These are phyloP conservation scores for Hoplodrina blanda DNA, from an alignment of 2,888 invertebrate genomes.

Conservation along the genomic window DNA sequence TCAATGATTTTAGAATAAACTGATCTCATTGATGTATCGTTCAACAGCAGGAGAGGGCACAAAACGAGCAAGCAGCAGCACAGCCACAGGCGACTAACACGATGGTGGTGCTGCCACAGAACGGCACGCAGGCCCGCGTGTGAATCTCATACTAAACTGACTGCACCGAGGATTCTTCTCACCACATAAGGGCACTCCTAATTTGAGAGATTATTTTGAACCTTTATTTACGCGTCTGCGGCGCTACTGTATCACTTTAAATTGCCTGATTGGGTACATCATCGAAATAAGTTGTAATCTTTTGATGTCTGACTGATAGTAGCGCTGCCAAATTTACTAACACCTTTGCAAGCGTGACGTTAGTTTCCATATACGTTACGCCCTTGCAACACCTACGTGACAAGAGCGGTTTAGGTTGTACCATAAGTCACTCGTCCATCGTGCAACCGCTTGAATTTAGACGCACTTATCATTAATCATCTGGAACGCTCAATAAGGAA, in stretches of 20 bases:
- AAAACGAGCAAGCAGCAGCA: conserved; percentile 62
- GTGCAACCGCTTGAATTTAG: conserved; percentile 14
- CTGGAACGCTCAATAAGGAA: conserved; percentile 32
- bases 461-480: conserved; percentile 29
- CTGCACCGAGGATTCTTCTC: conserved; percentile 61
- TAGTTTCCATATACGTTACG: neutral
- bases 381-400: neutral
- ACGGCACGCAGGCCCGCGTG: conserved; percentile 78
- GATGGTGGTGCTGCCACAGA: conserved; percentile 81
- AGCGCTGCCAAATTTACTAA: neutral
- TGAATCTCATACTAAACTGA: conserved; percentile 74
- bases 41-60: conserved; percentile 61
- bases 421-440: conserved; percentile 1
- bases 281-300: neutral
- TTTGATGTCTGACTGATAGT: neutral
- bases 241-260: neutral
- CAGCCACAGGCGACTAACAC: conserved; percentile 70
- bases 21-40: neutral
- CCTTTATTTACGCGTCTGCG: neutral
- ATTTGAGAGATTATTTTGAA: conserved; percentile 21
- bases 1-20: neutral
- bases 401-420: neutral
- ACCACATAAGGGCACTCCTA: conserved; percentile 21
- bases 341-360: neutral
- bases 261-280: neutral